Conservation (phyloP, 2,113 vertebrate species). For the Corythornis vintsioides region DNA sequence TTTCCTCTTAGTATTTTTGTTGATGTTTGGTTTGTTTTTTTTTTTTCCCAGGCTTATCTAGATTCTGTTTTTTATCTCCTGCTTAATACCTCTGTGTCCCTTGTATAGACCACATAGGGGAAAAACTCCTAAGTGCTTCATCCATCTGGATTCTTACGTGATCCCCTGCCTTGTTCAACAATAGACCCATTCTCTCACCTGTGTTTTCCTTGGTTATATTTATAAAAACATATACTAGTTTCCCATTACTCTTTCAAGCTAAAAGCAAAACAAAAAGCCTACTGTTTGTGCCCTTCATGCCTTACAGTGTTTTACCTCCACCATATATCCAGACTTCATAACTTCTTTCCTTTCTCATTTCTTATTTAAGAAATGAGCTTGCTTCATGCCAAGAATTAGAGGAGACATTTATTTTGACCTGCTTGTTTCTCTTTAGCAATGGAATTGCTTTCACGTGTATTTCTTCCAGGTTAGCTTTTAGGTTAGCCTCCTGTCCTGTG, state of each 20-base stretch:
- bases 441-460: neutral
- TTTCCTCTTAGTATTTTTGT: neutral
- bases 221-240: conserved; percentile 53
- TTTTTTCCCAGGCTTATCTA: neutral
- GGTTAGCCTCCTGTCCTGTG: neutral
- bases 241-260: conserved; percentile 46
- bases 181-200: conserved; percentile 35
- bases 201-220: conserved; percentile 50
- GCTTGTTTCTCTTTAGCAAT: conserved; percentile 12
- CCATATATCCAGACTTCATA: conserved; percentile 5
- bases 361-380: neutral
- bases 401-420: conserved; percentile 24
- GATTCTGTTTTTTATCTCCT: neutral
- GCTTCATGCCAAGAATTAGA: neutral
- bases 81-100: neutral
- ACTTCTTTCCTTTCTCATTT: conserved; percentile 10
- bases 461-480: conserved; percentile 6
- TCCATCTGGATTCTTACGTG: conserved; percentile 39
- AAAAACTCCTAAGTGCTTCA: conserved; percentile 28
- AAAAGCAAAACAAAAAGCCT: conserved; percentile 35
- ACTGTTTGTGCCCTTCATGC: conserved; percentile 26
- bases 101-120: neutral
- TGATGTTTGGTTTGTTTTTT: neutral
- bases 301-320: conserved; percentile 42
- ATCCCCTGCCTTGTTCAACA: conserved; percentile 47